phyloP scores from a whole-genome alignment of 2,113 vertebrate species.

The Cyanocitta stelleri region DNA sequence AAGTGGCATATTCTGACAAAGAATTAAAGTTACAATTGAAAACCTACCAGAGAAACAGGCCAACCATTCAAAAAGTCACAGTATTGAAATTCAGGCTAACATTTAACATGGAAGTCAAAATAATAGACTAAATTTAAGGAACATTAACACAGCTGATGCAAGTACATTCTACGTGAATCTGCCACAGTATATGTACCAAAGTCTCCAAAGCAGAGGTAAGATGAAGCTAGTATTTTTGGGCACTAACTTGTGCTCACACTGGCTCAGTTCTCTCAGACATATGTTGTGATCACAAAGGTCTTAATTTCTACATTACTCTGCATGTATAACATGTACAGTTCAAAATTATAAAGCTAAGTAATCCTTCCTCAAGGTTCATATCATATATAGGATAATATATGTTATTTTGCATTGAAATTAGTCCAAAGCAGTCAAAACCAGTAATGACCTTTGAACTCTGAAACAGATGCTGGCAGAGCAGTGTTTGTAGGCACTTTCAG shows the following conservation, averaged over 20 bases:
- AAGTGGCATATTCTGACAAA: background rate
- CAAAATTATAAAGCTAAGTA: background rate
- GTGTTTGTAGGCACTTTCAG: background rate
- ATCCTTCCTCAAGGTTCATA: background rate
- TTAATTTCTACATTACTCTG: background rate
- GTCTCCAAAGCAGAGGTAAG: background rate
- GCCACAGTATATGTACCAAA: background rate
- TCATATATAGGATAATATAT: rapidly evolving
- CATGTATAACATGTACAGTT: background rate
- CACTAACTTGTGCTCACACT: background rate
- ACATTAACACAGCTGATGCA: background rate
- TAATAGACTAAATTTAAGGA: background rate
- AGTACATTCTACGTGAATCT: background rate
- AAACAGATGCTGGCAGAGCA: background rate
- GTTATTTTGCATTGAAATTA: background rate
- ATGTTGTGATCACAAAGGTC: background rate
- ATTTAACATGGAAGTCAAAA: background rate
- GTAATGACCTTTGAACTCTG: background rate
- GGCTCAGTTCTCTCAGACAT: background rate
- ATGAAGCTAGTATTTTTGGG: background rate
- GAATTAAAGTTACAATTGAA: background rate
- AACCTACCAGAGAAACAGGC: background rate
- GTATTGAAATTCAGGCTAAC: background rate
- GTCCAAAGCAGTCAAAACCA: background rate
- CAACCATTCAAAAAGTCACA: background rate